Conservation (phyloP, 2,888 invertebrate species). For the Listrodromus nycthemerus region DNA sequence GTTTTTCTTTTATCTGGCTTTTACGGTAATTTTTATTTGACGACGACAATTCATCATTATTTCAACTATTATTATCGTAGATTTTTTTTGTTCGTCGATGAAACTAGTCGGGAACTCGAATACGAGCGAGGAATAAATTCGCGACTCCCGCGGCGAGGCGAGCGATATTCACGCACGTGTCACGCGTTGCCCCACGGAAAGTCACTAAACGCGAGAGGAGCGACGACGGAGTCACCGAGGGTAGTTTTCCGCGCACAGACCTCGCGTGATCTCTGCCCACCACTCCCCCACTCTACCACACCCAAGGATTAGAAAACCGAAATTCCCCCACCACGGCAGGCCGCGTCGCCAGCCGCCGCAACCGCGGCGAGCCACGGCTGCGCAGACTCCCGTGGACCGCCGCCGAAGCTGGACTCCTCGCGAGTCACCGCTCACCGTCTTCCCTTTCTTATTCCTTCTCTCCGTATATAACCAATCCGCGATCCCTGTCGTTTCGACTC, state of each 20-base stretch:
- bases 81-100: background rate
- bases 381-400: conserved; percentile 66
- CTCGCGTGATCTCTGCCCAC: conserved; percentile 57
- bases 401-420: conserved; percentile 42
- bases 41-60: background rate
- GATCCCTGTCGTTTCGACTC: conserved; percentile 39
- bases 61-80: background rate
- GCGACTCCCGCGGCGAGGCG: conserved; percentile 45
- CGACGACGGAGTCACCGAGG: conserved; percentile 65
- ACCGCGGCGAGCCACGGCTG: conserved; percentile 62
- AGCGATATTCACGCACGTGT: conserved; percentile 77
- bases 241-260: conserved; percentile 64
- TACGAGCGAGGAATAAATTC: conserved; percentile 36
- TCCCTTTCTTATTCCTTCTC: conserved; percentile 40
- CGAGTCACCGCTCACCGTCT: conserved; percentile 41
- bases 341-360: conserved; percentile 56
- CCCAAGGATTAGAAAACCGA: conserved; percentile 81
- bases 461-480: conserved; percentile 47
- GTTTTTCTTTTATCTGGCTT: background rate
- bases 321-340: conserved; percentile 74
- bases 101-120: background rate
- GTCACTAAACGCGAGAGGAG: conserved; percentile 75
- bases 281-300: conserved; percentile 78
- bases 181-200: conserved; percentile 75
- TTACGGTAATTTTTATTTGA: background rate